Evolutionary conservation across 1,140 invertebrate species (phyloP).

Genomic region (Cepaea nemoralis): DNA sequence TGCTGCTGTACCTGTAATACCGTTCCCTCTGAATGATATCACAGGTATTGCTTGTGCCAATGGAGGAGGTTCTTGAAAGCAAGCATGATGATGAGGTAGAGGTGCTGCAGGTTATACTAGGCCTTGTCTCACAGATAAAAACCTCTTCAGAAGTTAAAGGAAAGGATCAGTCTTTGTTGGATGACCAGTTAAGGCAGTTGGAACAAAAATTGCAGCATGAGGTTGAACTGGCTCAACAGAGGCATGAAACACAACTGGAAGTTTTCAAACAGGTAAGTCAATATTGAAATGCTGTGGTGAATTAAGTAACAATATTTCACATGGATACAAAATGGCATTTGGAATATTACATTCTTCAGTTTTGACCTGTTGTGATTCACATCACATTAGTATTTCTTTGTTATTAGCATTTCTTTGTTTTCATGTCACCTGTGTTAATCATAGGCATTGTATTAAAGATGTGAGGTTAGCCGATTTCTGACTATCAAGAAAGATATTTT

Average conservation of each 20-base stretch:
- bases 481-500: too few species aligned
- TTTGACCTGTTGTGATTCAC: too few species aligned
- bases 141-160: not conserved
- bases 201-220: slow-evolving; percentile 62
- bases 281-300: too few species aligned
- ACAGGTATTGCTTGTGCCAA: slow-evolving; percentile 52
- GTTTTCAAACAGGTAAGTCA: slow-evolving; percentile 61
- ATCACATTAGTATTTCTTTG: too few species aligned
- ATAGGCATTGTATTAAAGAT: too few species aligned
- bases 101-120: slow-evolving; percentile 59
- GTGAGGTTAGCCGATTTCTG: too few species aligned
- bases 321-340: too few species aligned
- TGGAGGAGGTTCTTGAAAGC: slow-evolving; percentile 65
- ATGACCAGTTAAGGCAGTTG: slow-evolving; percentile 57
- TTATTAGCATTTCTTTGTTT: too few species aligned
- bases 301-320: too few species aligned
- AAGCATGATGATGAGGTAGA: slow-evolving; percentile 66
- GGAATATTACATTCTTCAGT: too few species aligned
- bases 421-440: too few species aligned
- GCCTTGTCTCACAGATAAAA: slow-evolving; percentile 55
- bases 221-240: slow-evolving; percentile 55
- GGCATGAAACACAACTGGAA: slow-evolving; percentile 63
- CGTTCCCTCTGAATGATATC: not conserved
- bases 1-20: too few species aligned
- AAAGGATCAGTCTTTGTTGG: slow-evolving; percentile 16